Evolutionary conservation across 2,797 vertebrate species (phyloP).

Genomic region (Nannoperca obscura): DNA sequence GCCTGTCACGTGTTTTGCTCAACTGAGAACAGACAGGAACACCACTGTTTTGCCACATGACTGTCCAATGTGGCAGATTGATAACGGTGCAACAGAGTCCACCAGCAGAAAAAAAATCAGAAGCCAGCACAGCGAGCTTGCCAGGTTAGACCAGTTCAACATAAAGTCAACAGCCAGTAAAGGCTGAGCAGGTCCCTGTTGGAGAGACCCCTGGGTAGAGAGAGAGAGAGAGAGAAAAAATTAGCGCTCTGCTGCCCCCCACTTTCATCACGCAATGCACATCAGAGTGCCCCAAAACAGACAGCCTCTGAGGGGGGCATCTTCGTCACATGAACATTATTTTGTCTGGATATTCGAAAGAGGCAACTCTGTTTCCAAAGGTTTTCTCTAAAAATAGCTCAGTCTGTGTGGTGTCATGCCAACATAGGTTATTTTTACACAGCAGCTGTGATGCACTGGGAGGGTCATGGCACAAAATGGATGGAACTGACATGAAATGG

Average conservation of each 20-base stretch:
- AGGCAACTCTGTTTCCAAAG: slow-evolving; percentile 70
- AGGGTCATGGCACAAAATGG: slow-evolving; percentile 48
- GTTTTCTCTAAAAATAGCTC: slow-evolving; percentile 73
- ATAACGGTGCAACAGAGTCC: slow-evolving; percentile 17
- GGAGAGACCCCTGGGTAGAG: slow-evolving; percentile 48
- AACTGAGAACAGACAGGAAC: slow-evolving; percentile 25
- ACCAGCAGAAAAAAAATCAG: slow-evolving; percentile 10
- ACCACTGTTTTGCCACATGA: slow-evolving; percentile 26
- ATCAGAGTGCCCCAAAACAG: slow-evolving; percentile 55
- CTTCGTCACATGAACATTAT: slow-evolving; percentile 53
- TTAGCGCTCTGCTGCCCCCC: slow-evolving; percentile 31
- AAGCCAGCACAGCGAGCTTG: neutral
- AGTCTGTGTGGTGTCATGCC: slow-evolving; percentile 46
- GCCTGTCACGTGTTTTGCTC: slow-evolving; percentile 57
- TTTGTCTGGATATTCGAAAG: slow-evolving; percentile 63
- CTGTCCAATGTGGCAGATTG: slow-evolving; percentile 11
- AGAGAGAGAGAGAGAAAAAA: slow-evolving; percentile 36
- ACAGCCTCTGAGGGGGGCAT: slow-evolving; percentile 37
- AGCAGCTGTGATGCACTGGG: slow-evolving; percentile 54
- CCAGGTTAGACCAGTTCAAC: slow-evolving; percentile 30
- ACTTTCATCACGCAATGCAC: slow-evolving; percentile 55
- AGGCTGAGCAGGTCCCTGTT: slow-evolving; percentile 54
- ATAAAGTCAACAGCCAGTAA: slow-evolving; percentile 46
- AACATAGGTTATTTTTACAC: slow-evolving; percentile 64
- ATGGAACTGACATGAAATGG: slow-evolving; percentile 48